Percentiles rank a stretch among this genome's conserved stretches.
phyloP scores from a whole-genome alignment of 1,140 invertebrate genomes.

The Tetramorium alpestre region DNA sequence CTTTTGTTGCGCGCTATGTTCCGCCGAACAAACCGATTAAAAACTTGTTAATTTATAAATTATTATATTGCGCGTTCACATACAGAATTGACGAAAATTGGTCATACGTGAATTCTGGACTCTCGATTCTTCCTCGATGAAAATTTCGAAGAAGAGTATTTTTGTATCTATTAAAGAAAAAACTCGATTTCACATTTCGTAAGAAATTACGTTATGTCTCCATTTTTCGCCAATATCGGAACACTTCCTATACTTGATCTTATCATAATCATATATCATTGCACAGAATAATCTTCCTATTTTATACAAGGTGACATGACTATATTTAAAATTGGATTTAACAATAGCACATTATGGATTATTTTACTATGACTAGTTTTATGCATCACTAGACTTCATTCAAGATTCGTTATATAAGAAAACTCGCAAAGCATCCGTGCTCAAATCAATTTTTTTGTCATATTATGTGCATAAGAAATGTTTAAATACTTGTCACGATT shows the following conservation, averaged over 20 bases:
- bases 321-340: constrained; percentile 69
- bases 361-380: constrained; percentile 80
- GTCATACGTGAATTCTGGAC: background rate
- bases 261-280: constrained; percentile 69
- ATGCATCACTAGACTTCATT: constrained; percentile 78
- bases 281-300: constrained; percentile 69
- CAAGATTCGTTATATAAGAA: constrained; percentile 64
- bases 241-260: constrained; percentile 49
- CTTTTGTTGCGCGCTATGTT: constrained; percentile 40
- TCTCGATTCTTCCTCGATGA: constrained; percentile 30
- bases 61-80: constrained; percentile 9
- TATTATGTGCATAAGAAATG: constrained; percentile 57
- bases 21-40: constrained; percentile 32
- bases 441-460: constrained; percentile 24
- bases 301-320: constrained; percentile 67
- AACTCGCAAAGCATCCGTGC: constrained; percentile 63
- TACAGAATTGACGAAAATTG: constrained; percentile 33
- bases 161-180: constrained; percentile 53
- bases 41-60: constrained; percentile 41
- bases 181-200: background rate
- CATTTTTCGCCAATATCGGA: constrained; percentile 17
- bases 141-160: constrained; percentile 18
- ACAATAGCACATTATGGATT: constrained; percentile 65
- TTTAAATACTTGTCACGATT: constrained; percentile 38
- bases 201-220: constrained; percentile 25